Conservation (phyloP, 2,797 vertebrate species). For the Enteromius anoplus region DNA sequence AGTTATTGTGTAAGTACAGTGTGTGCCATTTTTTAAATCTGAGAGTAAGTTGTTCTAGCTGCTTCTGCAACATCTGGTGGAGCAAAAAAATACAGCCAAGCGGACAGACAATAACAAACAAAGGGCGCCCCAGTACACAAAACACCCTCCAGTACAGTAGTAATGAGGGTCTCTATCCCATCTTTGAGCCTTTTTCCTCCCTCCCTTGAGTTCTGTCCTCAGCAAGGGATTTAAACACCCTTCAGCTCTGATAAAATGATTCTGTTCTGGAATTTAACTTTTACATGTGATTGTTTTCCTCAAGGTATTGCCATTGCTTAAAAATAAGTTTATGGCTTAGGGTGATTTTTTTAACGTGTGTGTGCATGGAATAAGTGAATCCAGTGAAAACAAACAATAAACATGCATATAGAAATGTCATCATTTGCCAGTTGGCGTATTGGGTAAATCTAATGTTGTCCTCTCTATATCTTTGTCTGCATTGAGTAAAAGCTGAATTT, state of each 20-base stretch:
- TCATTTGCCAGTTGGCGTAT: neutral
- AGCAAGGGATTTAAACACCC: constrained; percentile 1
- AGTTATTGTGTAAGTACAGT: neutral
- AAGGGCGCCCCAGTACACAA: neutral
- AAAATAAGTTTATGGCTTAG: neutral
- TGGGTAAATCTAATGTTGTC: neutral
- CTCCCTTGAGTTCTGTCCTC: neutral
- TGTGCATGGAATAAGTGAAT: neutral
- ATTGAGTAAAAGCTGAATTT: neutral
- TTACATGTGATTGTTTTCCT: neutral
- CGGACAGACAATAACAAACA: constrained; percentile 26
- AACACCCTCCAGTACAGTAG: constrained; percentile 24
- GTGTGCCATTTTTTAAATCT: neutral
- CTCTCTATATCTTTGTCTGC: neutral
- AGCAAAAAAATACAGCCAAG: constrained; percentile 4
- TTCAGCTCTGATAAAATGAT: constrained; percentile 1
- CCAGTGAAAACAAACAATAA: neutral
- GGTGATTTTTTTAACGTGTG: neutral
- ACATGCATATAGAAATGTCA: neutral
- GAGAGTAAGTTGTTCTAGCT: neutral
- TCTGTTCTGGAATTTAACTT: constrained; percentile 21
- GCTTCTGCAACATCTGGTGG: neutral
- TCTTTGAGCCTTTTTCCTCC: neutral
- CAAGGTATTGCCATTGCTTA: neutral
- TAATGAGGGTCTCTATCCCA: constrained; percentile 25